Percentiles rank a stretch among this genome's conserved stretches.
Evolutionary conservation across 2,888 invertebrate genomes (phyloP).

Genomic region (Pedicia rivosa): DNA sequence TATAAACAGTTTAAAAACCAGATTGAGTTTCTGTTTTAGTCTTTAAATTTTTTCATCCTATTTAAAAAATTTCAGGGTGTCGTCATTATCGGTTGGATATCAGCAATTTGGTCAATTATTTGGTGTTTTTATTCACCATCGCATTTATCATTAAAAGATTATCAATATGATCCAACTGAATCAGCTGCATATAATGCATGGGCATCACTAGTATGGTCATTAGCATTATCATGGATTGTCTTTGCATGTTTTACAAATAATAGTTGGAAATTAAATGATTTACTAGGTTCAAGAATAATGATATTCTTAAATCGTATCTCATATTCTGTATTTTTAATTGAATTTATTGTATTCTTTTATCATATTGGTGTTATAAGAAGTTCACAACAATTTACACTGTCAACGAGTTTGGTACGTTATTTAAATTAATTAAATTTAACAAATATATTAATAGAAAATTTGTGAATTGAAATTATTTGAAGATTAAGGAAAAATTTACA

Average conservation of each 20-base stretch:
- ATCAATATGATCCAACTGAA: constrained; percentile 40
- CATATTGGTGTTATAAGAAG: constrained; percentile 44
- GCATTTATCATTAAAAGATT: constrained; percentile 39
- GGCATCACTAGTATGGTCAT: constrained; percentile 43
- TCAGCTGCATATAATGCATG: constrained; percentile 48
- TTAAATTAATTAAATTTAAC: neutral
- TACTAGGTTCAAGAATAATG: constrained; percentile 39
- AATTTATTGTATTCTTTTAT: constrained; percentile 48
- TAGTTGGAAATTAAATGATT: constrained; percentile 35
- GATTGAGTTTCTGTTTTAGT: constrained; percentile 2
- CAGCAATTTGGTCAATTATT: constrained; percentile 16
- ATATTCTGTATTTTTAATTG: constrained; percentile 47
- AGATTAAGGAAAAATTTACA: constrained; percentile 7
- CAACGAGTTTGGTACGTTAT: constrained; percentile 38
- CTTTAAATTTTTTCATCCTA: too few species aligned
- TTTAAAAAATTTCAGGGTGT: constrained; percentile 3
- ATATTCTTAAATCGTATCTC: constrained; percentile 46
- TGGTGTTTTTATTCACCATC: constrained; percentile 45
- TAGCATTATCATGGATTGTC: constrained; percentile 46
- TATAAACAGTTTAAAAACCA: too few species aligned
- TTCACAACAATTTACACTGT: constrained; percentile 39
- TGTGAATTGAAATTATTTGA: neutral
- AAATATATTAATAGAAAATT: constrained; percentile 10
- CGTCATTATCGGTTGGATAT: constrained; percentile 19
- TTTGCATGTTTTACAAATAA: constrained; percentile 41